These are phyloP conservation scores for Cistogaster globosa DNA, from an alignment of 2,888 invertebrate genomes.

Conservation along the genomic window DNA sequence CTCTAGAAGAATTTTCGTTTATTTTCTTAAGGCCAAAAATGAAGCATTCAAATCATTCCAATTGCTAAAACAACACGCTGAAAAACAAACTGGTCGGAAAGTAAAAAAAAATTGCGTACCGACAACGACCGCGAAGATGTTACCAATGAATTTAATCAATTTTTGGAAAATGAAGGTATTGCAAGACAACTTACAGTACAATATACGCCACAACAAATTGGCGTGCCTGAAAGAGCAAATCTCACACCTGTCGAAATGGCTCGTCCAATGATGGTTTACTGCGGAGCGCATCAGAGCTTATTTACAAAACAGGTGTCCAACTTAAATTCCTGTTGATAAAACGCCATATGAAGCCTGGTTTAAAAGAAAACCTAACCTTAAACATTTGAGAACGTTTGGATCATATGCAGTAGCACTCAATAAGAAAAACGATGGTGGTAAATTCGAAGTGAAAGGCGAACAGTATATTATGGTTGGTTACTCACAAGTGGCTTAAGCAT, in stretches of 20 bases:
- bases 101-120: not conserved
- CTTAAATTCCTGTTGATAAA: slow-evolving; percentile 12
- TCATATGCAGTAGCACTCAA: not conserved
- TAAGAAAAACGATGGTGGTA: not conserved
- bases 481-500: slow-evolving; percentile 22
- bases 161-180: slow-evolving; percentile 8
- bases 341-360: slow-evolving; percentile 49
- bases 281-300: not conserved
- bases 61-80: no score
- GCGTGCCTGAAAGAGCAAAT: no score
- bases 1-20: no score
- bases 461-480: slow-evolving; percentile 31
- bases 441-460: slow-evolving; percentile 18
- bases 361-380: slow-evolving; percentile 42
- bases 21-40: no score
- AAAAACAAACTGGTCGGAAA: not conserved
- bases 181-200: not conserved
- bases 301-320: slow-evolving; percentile 43
- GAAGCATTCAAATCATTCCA: no score
- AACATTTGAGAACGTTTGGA: slow-evolving; percentile 20
- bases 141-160: slow-evolving; percentile 1
- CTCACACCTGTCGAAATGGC: no score
- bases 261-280: not conserved
- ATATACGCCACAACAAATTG: no score
- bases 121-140: not conserved